A percentile compares a stretch with the other conserved stretches of the same genome.
phyloP scores from a whole-genome alignment of 2,888 invertebrate species.

The Candidula unifasciata region DNA sequence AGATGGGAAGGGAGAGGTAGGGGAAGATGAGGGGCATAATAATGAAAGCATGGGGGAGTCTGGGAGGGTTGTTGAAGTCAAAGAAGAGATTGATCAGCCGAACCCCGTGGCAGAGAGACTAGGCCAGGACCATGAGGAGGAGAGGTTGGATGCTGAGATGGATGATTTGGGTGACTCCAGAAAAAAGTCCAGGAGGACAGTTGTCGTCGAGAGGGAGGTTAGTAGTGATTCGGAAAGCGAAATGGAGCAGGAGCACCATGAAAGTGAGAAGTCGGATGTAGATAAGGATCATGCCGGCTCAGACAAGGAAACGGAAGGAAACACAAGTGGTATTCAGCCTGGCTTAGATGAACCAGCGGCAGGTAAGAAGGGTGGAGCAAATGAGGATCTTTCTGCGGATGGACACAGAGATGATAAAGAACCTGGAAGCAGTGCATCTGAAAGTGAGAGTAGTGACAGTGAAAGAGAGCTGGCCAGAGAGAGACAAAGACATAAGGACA shows the following conservation, averaged over 20 bases:
- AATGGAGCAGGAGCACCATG: conserved; percentile 35
- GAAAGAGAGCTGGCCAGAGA: conserved; percentile 1
- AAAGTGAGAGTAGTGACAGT: conserved; percentile 35
- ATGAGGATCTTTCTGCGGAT: neutral
- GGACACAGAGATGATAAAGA: conserved; percentile 12
- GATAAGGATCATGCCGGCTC: neutral
- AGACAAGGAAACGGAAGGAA: conserved; percentile 9
- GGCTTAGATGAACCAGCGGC: conserved; percentile 17
- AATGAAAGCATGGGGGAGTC: conserved; percentile 52
- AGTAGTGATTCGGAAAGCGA: conserved; percentile 48
- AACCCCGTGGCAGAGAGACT: conserved; percentile 5
- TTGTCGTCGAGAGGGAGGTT: conserved; percentile 36
- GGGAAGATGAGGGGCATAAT: conserved; percentile 31
- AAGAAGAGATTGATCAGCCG: conserved; percentile 20
- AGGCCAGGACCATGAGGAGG: conserved; percentile 4
- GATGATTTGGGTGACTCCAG: conserved; percentile 38
- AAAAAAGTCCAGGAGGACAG: conserved; percentile 48
- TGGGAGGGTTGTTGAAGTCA: conserved; percentile 42
- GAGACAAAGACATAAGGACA: neutral
- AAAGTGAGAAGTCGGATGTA: conserved; percentile 24
- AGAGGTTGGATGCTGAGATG: conserved; percentile 27
- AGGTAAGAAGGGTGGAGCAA: conserved; percentile 10
- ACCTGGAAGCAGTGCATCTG: conserved; percentile 26
- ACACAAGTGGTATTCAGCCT: conserved; percentile 9
- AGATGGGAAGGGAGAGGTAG: conserved; percentile 52